These are phyloP conservation scores for Nettapus auritus DNA, from an alignment of 2,113 vertebrate genomes.

Conservation along the genomic window DNA sequence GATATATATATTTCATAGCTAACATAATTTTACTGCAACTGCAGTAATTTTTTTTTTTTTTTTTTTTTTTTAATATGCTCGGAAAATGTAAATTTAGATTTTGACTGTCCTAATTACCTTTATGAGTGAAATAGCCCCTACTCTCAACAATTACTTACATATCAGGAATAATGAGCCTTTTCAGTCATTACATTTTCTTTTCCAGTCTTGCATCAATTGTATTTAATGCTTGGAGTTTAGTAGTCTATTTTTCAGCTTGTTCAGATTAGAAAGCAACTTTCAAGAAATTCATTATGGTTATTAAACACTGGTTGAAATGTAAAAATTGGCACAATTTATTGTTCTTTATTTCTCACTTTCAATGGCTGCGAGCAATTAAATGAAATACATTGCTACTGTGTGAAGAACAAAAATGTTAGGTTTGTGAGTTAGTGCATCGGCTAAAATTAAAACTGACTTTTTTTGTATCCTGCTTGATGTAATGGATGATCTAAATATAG, in stretches of 20 bases:
- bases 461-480: not conserved
- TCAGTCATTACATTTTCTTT: not conserved
- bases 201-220: constrained; percentile 33
- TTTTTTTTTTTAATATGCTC: too few relatives aligned
- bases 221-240: constrained; percentile 39
- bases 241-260: constrained; percentile 41
- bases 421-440: not conserved
- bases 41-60: too few relatives aligned
- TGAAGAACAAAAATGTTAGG: not conserved
- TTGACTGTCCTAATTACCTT: constrained; percentile 70
- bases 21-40: constrained; percentile 25
- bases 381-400: not conserved
- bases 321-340: not conserved
- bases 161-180: constrained; percentile 61
- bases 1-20: not conserved
- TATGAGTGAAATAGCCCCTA: constrained; percentile 70
- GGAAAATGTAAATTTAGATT: constrained; percentile 75
- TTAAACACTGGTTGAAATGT: not conserved
- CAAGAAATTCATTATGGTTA: not conserved
- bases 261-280: not conserved
- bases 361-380: not conserved
- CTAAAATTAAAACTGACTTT: not conserved
- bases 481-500: not conserved
- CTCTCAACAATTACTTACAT: constrained; percentile 58
- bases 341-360: not conserved